phyloP scores from a whole-genome alignment of 2,113 vertebrate genomes.

The Mus pahari region DNA sequence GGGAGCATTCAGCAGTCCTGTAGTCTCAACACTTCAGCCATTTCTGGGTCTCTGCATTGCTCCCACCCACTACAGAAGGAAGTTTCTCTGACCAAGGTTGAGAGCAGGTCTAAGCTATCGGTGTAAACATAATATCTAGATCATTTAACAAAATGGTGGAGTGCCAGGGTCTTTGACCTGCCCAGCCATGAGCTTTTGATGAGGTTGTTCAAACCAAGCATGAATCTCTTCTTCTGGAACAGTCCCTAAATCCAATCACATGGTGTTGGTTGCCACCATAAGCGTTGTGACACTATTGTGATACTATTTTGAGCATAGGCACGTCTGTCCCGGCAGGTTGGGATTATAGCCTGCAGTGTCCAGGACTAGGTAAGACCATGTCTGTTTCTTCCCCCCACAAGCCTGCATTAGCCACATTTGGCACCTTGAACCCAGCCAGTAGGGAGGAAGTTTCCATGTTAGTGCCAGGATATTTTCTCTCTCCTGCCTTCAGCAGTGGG shows the following conservation, averaged over 20 bases:
- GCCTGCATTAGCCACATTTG: not conserved
- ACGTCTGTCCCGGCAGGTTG: not conserved
- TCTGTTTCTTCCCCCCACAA: not conserved
- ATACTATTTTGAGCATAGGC: no score
- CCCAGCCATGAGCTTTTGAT: not conserved
- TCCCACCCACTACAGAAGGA: not conserved
- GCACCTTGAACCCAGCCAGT: not conserved
- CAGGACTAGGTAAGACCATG: not conserved
- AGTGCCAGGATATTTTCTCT: not conserved
- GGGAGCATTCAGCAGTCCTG: no score
- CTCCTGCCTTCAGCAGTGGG: not conserved
- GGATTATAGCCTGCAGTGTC: not conserved
- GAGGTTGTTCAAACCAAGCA: not conserved
- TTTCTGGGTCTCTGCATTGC: not conserved
- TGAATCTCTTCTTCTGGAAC: not conserved
- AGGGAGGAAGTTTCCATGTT: not conserved
- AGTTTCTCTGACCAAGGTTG: not conserved
- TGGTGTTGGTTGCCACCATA: not conserved
- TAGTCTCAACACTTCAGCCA: not conserved
- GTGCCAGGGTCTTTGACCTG: not conserved
- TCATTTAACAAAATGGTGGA: not conserved
- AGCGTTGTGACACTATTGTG: no score
- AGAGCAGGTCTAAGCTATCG: not conserved
- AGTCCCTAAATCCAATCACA: not conserved
- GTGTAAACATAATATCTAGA: not conserved